Conservation (phyloP, 2,888 invertebrate genomes). For the Timandra comae region DNA sequence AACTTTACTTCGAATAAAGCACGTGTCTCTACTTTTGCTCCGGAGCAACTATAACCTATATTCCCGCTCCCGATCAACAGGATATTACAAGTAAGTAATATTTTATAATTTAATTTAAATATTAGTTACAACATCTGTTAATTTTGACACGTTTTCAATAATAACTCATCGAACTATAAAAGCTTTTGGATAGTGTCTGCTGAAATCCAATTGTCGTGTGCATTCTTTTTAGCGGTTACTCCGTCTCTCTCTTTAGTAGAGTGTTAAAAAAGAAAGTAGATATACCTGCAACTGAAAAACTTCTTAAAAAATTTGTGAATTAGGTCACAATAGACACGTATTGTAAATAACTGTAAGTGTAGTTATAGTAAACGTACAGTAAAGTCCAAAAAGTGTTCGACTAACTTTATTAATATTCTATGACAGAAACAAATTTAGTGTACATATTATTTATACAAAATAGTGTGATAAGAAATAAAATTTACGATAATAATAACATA, state of each 20-base stretch:
- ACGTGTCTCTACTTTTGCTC: conserved; percentile 55
- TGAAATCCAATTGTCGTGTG: neutral
- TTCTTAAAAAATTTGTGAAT: neutral
- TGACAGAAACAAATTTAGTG: too few relatives aligned
- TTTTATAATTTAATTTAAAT: neutral
- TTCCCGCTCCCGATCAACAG: neutral
- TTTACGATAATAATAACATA: too few relatives aligned
- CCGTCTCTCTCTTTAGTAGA: neutral
- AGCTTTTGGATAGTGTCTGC: neutral
- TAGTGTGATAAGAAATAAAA: too few relatives aligned
- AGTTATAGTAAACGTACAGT: too few relatives aligned
- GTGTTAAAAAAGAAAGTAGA: neutral
- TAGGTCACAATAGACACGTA: too few relatives aligned
- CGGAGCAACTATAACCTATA: conserved; percentile 48
- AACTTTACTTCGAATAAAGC: conserved; percentile 42
- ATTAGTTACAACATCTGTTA: neutral
- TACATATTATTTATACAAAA: too few relatives aligned
- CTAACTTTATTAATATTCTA: too few relatives aligned
- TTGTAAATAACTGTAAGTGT: too few relatives aligned
- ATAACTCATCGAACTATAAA: neutral
- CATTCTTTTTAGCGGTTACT: neutral
- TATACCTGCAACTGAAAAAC: neutral
- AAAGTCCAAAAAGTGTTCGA: too few relatives aligned
- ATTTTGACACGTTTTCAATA: neutral
- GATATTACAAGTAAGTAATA: neutral